phyloP scores from a whole-genome alignment of 2,113 vertebrate genomes.

The Cephalopholis sonnerati region DNA sequence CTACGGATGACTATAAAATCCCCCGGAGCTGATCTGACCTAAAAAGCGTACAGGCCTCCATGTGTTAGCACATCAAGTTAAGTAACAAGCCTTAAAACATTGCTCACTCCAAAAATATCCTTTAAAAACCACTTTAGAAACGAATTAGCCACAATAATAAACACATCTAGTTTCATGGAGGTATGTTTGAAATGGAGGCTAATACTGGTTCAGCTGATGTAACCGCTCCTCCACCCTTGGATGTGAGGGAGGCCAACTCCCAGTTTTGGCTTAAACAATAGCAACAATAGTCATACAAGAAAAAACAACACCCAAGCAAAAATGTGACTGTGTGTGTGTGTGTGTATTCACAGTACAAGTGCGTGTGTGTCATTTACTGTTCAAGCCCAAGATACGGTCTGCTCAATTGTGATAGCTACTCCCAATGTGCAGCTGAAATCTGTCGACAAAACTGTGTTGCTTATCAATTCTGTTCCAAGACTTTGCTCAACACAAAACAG shows the following conservation, averaged over 20 bases:
- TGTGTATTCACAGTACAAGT: constrained; percentile 38
- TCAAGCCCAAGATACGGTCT: background rate
- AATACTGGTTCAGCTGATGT: constrained; percentile 58
- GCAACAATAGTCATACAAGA: constrained; percentile 54
- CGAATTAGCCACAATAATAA: background rate
- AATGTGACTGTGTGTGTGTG: constrained; percentile 29
- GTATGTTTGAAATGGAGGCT: constrained; percentile 7
- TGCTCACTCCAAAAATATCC: constrained; percentile 19
- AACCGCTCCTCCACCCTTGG: constrained; percentile 69
- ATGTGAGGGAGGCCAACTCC: constrained; percentile 57
- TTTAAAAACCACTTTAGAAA: background rate
- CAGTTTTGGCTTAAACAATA: constrained; percentile 63
- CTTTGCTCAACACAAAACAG: constrained; percentile 9
- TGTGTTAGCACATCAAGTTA: background rate
- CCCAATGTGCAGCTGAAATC: constrained; percentile 8
- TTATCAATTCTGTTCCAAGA: constrained; percentile 13
- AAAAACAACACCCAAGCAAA: constrained; percentile 55
- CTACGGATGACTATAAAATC: background rate
- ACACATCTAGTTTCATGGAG: background rate
- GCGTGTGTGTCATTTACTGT: background rate
- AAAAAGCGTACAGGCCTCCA: background rate
- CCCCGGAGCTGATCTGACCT: background rate
- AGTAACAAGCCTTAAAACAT: background rate
- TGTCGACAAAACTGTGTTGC: constrained; percentile 4
- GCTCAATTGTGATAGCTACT: constrained; percentile 5